Percentiles rank a stretch among this genome's conserved stretches.
Conservation (phyloP, 1,140 invertebrate genomes). For the Himalopsyche phryganea region DNA sequence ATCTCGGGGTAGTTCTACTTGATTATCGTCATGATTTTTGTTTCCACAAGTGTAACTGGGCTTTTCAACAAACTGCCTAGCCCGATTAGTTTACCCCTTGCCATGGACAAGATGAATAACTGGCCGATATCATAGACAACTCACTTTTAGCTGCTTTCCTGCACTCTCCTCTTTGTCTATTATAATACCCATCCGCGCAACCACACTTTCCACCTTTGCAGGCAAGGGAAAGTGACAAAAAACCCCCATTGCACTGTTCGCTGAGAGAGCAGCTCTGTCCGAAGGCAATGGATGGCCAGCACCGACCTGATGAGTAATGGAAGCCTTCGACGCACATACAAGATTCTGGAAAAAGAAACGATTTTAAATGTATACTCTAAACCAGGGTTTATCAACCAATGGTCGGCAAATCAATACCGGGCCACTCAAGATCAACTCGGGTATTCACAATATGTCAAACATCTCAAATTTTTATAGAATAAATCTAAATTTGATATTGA, state of each 20-base stretch:
- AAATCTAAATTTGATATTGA: too few relatives aligned
- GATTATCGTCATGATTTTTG: too few relatives aligned
- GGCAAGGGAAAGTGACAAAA: slow-evolving; percentile 37
- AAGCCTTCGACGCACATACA: slow-evolving; percentile 38
- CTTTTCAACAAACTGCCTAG: too few relatives aligned
- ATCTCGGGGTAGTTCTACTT: too few relatives aligned
- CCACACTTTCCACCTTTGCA: slow-evolving; percentile 37
- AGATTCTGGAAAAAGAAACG: slow-evolving; percentile 35
- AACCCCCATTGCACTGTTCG: slow-evolving; percentile 38
- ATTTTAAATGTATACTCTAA: too few relatives aligned
- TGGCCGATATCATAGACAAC: too few relatives aligned
- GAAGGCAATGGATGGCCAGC: slow-evolving; percentile 37
- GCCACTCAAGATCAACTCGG: too few relatives aligned
- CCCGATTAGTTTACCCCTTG: too few relatives aligned
- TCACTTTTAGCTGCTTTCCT: slow-evolving; percentile 36
- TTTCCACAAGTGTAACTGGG: too few relatives aligned
- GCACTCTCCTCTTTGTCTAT: slow-evolving; percentile 44
- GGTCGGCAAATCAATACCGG: too few relatives aligned
- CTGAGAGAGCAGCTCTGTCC: slow-evolving; percentile 36
- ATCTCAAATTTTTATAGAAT: neutral
- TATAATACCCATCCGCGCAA: slow-evolving; percentile 40
- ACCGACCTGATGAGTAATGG: slow-evolving; percentile 42
- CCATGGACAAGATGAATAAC: too few relatives aligned
- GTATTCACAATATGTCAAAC: neutral
- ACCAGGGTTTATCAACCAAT: too few relatives aligned